phyloP scores from a whole-genome alignment of 2,888 invertebrate species.

The Ganaspis brasiliensis region DNA sequence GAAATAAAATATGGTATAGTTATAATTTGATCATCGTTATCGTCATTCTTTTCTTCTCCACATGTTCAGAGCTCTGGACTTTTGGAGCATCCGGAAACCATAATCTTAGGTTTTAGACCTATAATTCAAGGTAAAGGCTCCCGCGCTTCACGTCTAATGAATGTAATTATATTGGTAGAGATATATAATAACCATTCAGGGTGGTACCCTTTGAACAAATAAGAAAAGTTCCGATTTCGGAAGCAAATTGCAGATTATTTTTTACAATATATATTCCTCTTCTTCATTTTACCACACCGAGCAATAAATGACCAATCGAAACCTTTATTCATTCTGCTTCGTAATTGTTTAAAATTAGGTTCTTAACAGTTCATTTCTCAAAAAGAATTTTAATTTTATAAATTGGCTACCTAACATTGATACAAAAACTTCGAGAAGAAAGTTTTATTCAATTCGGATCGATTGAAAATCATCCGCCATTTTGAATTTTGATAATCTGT shows the following conservation, averaged over 20 bases:
- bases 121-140: slow-evolving; percentile 38
- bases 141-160: slow-evolving; percentile 42
- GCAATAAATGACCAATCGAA: slow-evolving; percentile 8
- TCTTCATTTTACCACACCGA: background rate
- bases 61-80: slow-evolving; percentile 10
- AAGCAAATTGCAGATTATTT: slow-evolving; percentile 25
- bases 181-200: slow-evolving; percentile 29
- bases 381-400: background rate
- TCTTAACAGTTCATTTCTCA: background rate
- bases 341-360: slow-evolving; percentile 9
- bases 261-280: background rate
- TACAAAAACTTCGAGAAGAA: no score
- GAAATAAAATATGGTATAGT: slow-evolving; percentile 18
- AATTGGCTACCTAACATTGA: no score
- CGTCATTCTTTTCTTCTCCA: background rate
- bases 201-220: slow-evolving; percentile 29
- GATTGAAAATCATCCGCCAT: no score
- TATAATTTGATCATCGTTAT: slow-evolving; percentile 28
- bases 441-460: no score
- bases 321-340: background rate
- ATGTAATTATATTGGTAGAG: slow-evolving; percentile 34
- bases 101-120: slow-evolving; percentile 40
- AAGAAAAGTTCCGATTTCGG: slow-evolving; percentile 29
- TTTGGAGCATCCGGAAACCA: slow-evolving; percentile 36
- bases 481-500: no score